Evolutionary conservation across 2,113 vertebrate genomes (phyloP).

Genomic region (Passer domesticus): DNA sequence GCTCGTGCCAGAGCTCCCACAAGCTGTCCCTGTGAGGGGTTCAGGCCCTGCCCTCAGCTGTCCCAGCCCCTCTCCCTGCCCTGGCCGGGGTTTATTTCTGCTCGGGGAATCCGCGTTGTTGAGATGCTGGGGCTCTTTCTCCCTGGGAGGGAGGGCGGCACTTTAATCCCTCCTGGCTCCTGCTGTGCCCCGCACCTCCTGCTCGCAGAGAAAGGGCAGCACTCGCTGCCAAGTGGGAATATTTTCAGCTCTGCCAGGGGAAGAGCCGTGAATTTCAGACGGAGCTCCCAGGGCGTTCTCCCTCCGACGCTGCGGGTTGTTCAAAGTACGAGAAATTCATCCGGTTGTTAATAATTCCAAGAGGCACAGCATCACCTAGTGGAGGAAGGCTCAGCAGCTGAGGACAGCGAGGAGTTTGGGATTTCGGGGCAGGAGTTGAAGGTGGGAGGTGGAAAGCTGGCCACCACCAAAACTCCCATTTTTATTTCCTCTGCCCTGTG

Average conservation of each 20-base stretch:
- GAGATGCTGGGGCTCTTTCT: neutral
- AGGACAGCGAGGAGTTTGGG: neutral
- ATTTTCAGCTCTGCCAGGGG: neutral
- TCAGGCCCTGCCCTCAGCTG: accelerated
- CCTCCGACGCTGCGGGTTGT: neutral
- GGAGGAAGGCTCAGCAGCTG: neutral
- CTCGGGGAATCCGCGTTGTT: neutral
- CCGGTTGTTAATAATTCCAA: neutral
- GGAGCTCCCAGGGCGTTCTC: neutral
- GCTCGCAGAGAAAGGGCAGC: neutral
- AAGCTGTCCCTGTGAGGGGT: neutral
- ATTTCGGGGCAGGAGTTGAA: neutral
- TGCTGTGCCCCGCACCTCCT: neutral
- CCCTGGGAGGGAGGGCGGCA: neutral
- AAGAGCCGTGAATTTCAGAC: neutral
- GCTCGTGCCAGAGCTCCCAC: accelerated
- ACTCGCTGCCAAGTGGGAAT: neutral
- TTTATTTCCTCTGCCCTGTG: neutral
- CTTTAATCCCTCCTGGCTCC: neutral
- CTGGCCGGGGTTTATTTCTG: neutral
- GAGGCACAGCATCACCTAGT: conserved; percentile 44
- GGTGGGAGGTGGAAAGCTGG: neutral
- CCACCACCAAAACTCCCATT: neutral
- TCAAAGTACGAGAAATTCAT: neutral
- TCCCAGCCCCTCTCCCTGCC: neutral